Evolutionary conservation across 2,888 invertebrate genomes (phyloP), one percentile per base, ranked within the genome.

Genomic region (Lithosia quadra): DNA sequence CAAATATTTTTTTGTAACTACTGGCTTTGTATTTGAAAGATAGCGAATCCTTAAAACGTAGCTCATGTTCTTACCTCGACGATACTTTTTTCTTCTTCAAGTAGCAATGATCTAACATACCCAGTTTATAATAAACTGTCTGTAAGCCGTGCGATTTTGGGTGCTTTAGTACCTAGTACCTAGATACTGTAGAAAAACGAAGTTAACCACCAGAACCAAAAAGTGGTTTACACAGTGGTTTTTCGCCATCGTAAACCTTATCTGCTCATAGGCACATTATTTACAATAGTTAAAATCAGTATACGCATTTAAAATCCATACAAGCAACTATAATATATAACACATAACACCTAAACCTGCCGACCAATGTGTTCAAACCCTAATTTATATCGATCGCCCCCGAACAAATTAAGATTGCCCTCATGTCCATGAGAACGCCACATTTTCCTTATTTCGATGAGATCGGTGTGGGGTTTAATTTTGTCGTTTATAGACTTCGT

Each of bases 401-500:
- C 62, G 64, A 78, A 79, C 81, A 81, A 82, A 89, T 91, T 90
- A 86, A 82, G 83, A 91, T 90, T 87, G 75, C 69, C 73, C 69
- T 84, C 88, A 84, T 86, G 91, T 88, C 77, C 75, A 85, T 91
- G 92, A 82, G 91, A 93, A 92, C 88, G 72, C 74, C 63, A 69
- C 76, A 73, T 81, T 84, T 84, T 83, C 80, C 77, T 81, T 71
- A 84, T 89, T 90, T 92, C 91, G 86, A 80, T 92, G 92, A 89
- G 92, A 93, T 92, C 78, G 69, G 65, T 66, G 65, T 65, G 58
- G 61, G 71, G 72, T 72, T 63, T 75, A 73, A 75, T 78, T 49
- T 73, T 69, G 70, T 74, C 67, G 67, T 76, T 76, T 71, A 58
- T 65, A 66, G 39, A 57, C 56, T 61, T 68, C 36, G 66, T 65